Conservation (phyloP, 2,797 vertebrate genomes). For the Urocyon cinereoargenteus region DNA sequence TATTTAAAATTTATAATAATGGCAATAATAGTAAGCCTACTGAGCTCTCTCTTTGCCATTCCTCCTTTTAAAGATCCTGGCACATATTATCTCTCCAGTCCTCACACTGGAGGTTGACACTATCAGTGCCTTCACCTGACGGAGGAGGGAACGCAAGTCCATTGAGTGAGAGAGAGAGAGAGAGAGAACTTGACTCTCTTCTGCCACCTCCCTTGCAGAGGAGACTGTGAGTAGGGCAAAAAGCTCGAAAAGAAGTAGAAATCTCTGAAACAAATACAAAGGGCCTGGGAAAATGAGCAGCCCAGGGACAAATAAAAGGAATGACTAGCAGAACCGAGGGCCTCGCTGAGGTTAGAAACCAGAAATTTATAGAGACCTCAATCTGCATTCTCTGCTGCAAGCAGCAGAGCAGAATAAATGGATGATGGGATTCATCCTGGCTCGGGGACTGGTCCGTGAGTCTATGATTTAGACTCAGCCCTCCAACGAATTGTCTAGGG, state of each 20-base stretch:
- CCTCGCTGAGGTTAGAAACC: conserved; percentile 1
- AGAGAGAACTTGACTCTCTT: neutral
- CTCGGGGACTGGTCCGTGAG: neutral
- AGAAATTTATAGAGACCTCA: conserved; percentile 43
- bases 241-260: neutral
- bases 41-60: neutral
- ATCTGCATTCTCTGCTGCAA: neutral
- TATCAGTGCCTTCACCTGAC: neutral
- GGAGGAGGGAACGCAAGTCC: neutral
- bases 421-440: neutral
- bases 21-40: neutral
- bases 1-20: neutral
- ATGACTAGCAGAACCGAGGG: neutral
- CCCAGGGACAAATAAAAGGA: neutral
- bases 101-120: neutral
- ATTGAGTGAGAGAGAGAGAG: neutral
- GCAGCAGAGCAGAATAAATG: neutral
- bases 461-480: conserved; percentile 37
- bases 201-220: neutral
- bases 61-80: neutral
- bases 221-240: neutral
- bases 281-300: neutral
- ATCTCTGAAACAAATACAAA: conserved; percentile 11
- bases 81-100: neutral
- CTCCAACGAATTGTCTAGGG: neutral